Base-by-base conservation (phyloP, 2,113 vertebrate species). In the Callorhinus ursinus region DNA sequence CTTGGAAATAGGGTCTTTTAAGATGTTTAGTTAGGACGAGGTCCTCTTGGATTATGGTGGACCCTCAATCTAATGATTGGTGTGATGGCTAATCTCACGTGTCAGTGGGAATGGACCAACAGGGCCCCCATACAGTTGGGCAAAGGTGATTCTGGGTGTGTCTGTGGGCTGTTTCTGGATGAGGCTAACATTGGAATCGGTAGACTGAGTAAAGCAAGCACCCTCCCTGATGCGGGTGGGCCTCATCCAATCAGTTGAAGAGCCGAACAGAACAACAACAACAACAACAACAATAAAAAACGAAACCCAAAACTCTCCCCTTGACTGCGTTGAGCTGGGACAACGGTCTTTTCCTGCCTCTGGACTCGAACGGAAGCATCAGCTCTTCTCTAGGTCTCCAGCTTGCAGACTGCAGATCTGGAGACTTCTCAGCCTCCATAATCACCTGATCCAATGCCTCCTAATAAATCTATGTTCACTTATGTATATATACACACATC, bases 1-100 rank as follows among this genome's bases (percentile, higher is more conserved):
- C 19, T 51, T 79, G 39, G 69, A 55, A 80, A 67, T 0, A 15
- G 14, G 19, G 26, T 42, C 67, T 93, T 36, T 67, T 18, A 21
- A 85, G 28, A 19, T 2, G 33, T 18, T 46, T n/a, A 55, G 91
- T 39, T 5, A 33, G 49, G 39, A 36, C 0, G 15, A 36, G 51
- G 16, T 33, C 26, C 0, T 4, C 0, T 0, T 26, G 31, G n/a
- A 22, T 5, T 0, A 1, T 1, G 22, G 10, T 1, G 24, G 72
- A 8, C 42, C 88, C 15, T 33, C 8, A 24, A 24, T 57, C 26
- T 53, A 22, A 7, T 0, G 31, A 6, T n/a, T 0, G 51, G 13
- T 10, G 15, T 1, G 55, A 80, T 4, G 28, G 13, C 3, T 15
- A 18, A 33, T 9, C 5, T 19, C 24, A 51, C 1, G 28, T n/a